These are phyloP conservation scores for Bradysia coprophila DNA, from an alignment of 1,140 invertebrate species.

Conservation along the genomic window DNA sequence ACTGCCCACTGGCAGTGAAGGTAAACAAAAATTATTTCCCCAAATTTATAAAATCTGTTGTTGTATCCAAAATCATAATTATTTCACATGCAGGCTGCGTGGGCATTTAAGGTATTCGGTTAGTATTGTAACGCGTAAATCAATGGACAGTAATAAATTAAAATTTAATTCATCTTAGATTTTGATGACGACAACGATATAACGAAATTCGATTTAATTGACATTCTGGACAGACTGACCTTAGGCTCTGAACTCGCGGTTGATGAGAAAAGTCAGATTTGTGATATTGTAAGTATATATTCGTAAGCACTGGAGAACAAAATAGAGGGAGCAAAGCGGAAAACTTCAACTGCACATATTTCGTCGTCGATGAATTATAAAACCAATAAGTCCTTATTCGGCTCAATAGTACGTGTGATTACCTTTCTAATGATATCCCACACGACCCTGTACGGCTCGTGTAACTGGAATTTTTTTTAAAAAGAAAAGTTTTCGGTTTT, in stretches of 20 bases:
- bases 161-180: conserved; percentile 23
- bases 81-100: too few species aligned
- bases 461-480: too few species aligned
- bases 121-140: conserved; percentile 1
- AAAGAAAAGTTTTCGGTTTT: too few species aligned
- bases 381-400: background rate
- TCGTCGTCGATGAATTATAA: conserved; percentile 1
- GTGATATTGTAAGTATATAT: background rate
- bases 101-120: conserved; percentile 46
- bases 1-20: conserved; percentile 47
- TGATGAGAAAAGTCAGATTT: background rate
- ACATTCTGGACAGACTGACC: conserved; percentile 29
- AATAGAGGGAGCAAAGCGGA: too few species aligned
- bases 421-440: too few species aligned
- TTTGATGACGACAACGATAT: conserved; percentile 37
- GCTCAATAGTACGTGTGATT: too few species aligned
- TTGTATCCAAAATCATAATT: too few species aligned
- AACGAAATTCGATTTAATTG: conserved; percentile 28
- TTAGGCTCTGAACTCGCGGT: conserved; percentile 3
- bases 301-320: too few species aligned
- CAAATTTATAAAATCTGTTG: too few species aligned
- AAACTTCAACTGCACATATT: too few species aligned
- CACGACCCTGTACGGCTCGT: too few species aligned
- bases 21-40: too few species aligned
- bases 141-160: conserved; percentile 6